Base-by-base conservation (phyloP, 2,113 vertebrate genomes). In the Phylloscopus trochilus region DNA sequence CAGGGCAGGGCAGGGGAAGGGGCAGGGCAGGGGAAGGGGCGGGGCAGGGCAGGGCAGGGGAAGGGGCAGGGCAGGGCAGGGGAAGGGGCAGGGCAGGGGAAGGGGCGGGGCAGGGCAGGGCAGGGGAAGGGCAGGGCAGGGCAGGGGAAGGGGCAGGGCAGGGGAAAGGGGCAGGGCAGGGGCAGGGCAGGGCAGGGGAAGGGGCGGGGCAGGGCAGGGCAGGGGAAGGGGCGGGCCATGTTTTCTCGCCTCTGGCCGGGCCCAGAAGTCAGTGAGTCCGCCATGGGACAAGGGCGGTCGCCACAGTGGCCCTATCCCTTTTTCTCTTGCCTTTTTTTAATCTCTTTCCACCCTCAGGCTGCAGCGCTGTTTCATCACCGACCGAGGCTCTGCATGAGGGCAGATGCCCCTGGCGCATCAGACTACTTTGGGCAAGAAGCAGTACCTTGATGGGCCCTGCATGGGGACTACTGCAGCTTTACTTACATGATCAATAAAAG, bases 291-390 rank as follows among this genome's bases (percentile, higher is more conserved):
- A 16, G 10, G 20, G 24, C 2, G 1, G 70, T 51, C 21, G 8
- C n/a, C 7, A 0, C 13, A 2, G 7, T 1, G 5, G 9, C 21
- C 4, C 4, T 3, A 8, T 1, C 1, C 2, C 10, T 21, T 58
- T 35, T 58, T 21, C 13, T 4, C 13, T 14, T 11, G 10, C 5
- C 1, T 0, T 30, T 7, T 20, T n/a, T 30, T 56, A 15, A 6
- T 9, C 13, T 31, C 15, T 1, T 3, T 16, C 66, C 28, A 2
- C 2, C 5, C 0, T 33, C 3, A 3, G 46, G 12, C 27, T 16
- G 43, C 43, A 0, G 33, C 6, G 5, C 5, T 24, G 22, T 35
- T 35, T 73, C 22, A 1, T 2, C 6, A 0, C 8, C 4, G 27
- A 12, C 8, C 2, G 21, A 27, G 14, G 0, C 12, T 37, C 6